These are phyloP conservation scores for Crypturellus tataupa DNA, from an alignment of 2,797 vertebrate genomes.

Conservation along the genomic window DNA sequence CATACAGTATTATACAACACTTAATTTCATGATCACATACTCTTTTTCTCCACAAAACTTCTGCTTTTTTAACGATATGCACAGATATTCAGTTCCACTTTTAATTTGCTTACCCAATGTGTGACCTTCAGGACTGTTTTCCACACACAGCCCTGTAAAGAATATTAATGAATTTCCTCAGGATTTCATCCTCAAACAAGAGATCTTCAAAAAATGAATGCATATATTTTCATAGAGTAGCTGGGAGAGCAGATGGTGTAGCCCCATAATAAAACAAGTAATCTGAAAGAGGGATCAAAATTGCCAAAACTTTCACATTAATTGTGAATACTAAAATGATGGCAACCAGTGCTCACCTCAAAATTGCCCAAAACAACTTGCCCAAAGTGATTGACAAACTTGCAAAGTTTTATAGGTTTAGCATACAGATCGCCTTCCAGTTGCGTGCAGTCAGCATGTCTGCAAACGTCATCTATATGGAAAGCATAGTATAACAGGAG, in stretches of 20 bases:
- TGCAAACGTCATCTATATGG: background rate
- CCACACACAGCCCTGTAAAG: background rate
- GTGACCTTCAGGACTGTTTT: background rate
- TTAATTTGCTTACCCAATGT: background rate
- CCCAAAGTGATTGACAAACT: background rate
- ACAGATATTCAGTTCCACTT: background rate
- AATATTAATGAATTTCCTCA: background rate
- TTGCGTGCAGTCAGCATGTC: background rate
- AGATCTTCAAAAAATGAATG: background rate
- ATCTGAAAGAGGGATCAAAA: background rate
- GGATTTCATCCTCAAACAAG: background rate
- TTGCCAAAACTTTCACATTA: background rate
- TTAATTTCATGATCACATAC: background rate
- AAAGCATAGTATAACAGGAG: background rate
- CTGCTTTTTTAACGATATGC: accelerated
- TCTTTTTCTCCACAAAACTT: background rate
- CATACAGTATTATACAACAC: background rate
- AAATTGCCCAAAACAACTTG: background rate
- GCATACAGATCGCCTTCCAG: conserved; percentile 5
- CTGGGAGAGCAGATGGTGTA: background rate
- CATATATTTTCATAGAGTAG: background rate
- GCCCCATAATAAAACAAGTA: background rate
- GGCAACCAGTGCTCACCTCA: background rate
- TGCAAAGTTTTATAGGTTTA: background rate
- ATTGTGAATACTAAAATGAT: conserved; percentile 9